A percentile compares a stretch with the other conserved stretches of the same genome.
These are phyloP conservation scores for Pantala flavescens DNA, from an alignment of 1,140 invertebrate species.

Conservation along the genomic window DNA sequence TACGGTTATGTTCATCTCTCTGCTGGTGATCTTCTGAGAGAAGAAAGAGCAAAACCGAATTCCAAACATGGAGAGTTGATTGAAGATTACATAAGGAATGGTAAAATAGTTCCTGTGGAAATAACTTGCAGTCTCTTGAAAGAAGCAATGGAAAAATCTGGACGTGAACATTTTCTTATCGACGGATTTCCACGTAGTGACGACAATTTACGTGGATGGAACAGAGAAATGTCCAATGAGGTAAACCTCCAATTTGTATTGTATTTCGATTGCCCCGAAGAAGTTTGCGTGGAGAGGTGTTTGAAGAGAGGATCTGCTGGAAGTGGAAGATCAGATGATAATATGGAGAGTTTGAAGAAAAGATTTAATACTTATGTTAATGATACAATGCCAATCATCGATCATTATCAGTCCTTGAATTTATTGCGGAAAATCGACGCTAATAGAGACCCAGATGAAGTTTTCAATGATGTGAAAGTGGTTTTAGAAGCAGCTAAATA, in stretches of 20 bases:
- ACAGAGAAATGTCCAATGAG: conserved; percentile 71
- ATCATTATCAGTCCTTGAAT: conserved; percentile 62
- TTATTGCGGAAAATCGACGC: conserved; percentile 74
- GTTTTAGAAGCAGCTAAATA: neutral
- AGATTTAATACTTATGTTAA: conserved; percentile 82
- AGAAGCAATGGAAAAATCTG: conserved; percentile 65
- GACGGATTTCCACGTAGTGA: conserved; percentile 96
- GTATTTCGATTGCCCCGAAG: conserved; percentile 82
- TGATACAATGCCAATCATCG: conserved; percentile 88
- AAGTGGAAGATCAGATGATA: conserved; percentile 91
- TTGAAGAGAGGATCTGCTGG: conserved; percentile 73
- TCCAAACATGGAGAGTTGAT: conserved; percentile 91
- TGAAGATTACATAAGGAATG: conserved; percentile 83
- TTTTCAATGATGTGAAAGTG: conserved; percentile 49
- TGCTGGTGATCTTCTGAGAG: conserved; percentile 90
- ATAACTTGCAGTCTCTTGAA: conserved; percentile 92
- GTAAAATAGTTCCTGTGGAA: conserved; percentile 95
- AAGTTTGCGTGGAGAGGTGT: conserved; percentile 76
- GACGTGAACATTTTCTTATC: conserved; percentile 78
- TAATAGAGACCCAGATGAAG: conserved; percentile 51
- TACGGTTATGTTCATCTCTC: conserved; percentile 94
- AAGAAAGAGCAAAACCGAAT: conserved; percentile 70
- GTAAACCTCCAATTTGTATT: conserved; percentile 79
- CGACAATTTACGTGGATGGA: conserved; percentile 94
- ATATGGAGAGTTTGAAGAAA: conserved; percentile 80